These are phyloP conservation scores for Peromyscus californicus DNA, from an alignment of 2,113 vertebrate species.

Conservation along the genomic window DNA sequence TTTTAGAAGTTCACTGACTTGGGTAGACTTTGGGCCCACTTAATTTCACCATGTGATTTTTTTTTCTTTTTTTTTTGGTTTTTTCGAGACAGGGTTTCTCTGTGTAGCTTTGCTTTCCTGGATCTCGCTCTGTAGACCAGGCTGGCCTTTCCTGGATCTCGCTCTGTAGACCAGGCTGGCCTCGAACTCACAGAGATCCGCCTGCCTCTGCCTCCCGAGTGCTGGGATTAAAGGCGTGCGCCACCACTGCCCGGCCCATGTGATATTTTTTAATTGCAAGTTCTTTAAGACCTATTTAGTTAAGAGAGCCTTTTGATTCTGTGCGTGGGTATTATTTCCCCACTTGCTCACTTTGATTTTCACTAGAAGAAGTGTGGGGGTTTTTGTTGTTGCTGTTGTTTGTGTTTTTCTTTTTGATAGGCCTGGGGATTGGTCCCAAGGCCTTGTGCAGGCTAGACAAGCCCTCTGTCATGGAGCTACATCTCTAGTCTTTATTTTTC, in stretches of 20 bases:
- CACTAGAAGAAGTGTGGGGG: not conserved
- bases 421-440: not conserved
- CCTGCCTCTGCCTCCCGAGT: too few relatives aligned
- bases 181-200: too few relatives aligned
- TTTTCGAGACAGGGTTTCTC: too few relatives aligned
- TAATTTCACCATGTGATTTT: not conserved
- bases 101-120: too few relatives aligned
- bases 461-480: not conserved
- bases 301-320: not conserved
- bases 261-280: not conserved
- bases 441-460: not conserved
- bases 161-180: too few relatives aligned
- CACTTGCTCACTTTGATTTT: conserved; percentile 50
- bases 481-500: not conserved
- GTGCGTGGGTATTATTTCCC: not conserved
- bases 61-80: too few relatives aligned
- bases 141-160: too few relatives aligned
- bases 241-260: too few relatives aligned
- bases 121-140: too few relatives aligned
- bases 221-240: too few relatives aligned
- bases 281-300: not conserved
- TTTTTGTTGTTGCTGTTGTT: not conserved
- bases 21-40: not conserved
- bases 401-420: not conserved
- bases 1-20: not conserved